Percentiles rank a stretch among this genome's conserved stretches.
These are phyloP conservation scores for Caenorhabditis panamensis DNA, from an alignment of 2,888 invertebrate species.

Conservation along the genomic window DNA sequence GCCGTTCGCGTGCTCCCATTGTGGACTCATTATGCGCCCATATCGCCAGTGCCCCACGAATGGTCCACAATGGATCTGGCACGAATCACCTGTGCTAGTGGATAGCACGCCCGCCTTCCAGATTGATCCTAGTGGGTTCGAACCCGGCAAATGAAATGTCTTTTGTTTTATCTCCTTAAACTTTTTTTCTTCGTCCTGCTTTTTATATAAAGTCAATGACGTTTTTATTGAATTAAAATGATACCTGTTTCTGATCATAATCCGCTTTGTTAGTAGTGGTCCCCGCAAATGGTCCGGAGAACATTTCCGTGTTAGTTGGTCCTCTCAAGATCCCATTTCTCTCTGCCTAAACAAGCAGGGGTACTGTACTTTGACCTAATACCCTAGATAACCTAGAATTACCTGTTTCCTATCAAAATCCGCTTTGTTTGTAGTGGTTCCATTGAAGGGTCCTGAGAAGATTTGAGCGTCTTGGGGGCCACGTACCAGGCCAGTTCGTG, in stretches of 20 bases:
- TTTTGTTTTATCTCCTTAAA: too few species aligned
- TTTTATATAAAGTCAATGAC: too few species aligned
- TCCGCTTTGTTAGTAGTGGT: conserved; percentile 53
- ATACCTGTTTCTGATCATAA: conserved; percentile 18
- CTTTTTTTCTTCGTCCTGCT: too few species aligned
- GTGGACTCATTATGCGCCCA: too few species aligned
- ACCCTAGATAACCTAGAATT: not conserved
- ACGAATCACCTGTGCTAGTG: too few species aligned
- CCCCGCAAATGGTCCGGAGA: conserved; percentile 42
- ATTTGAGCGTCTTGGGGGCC: conserved; percentile 43
- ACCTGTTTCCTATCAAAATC: conserved; percentile 57
- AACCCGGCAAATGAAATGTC: too few species aligned
- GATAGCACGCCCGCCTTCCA: too few species aligned
- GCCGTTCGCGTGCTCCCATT: too few species aligned
- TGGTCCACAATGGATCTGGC: too few species aligned
- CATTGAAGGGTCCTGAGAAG: conserved; percentile 53
- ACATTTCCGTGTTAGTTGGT: conserved; percentile 34
- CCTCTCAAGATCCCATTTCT: conserved; percentile 18
- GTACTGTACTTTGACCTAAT: not conserved
- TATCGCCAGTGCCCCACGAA: too few species aligned
- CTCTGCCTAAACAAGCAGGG: conserved; percentile 5
- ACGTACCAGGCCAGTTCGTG: conserved; percentile 16
- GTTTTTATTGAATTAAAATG: too few species aligned
- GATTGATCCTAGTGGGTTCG: too few species aligned
- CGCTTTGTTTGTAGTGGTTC: conserved; percentile 53